phyloP scores from a whole-genome alignment of 2,888 invertebrate species.

The Muschampia staudingeri region DNA sequence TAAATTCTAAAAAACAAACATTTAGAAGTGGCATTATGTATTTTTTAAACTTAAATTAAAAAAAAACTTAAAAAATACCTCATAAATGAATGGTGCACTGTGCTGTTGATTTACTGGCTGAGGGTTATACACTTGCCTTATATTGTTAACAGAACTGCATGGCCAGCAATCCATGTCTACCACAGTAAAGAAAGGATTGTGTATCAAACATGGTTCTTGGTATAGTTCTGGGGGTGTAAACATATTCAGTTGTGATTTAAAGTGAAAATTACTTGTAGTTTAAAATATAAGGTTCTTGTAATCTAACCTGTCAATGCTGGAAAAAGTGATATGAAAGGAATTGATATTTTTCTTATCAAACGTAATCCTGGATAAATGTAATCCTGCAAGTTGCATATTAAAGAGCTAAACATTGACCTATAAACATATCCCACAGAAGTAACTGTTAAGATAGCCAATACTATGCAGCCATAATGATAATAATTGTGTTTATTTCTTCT shows the following conservation, averaged over 20 bases:
- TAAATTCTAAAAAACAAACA: no score
- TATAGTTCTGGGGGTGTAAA: slow-evolving; percentile 92
- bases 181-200: slow-evolving; percentile 96
- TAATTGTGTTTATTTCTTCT: slow-evolving; percentile 32
- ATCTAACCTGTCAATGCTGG: slow-evolving; percentile 93
- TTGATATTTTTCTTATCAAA: slow-evolving; percentile 93
- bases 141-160: slow-evolving; percentile 93
- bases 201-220: slow-evolving; percentile 96
- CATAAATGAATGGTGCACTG: slow-evolving; percentile 90
- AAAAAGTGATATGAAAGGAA: slow-evolving; percentile 94
- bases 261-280: no score
- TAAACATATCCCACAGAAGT: slow-evolving; percentile 83
- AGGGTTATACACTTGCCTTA: slow-evolving; percentile 93
- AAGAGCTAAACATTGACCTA: slow-evolving; percentile 92
- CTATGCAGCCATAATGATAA: slow-evolving; percentile 53
- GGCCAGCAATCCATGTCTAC: slow-evolving; percentile 97
- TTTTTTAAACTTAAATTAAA: neutral
- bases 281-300: neutral
- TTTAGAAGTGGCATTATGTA: no score
- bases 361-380: slow-evolving; percentile 96
- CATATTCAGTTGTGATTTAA: neutral
- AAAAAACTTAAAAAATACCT: slow-evolving; percentile 77
- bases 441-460: slow-evolving; percentile 41
- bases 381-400: slow-evolving; percentile 94
- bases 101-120: slow-evolving; percentile 79